phyloP scores from a whole-genome alignment of 2,113 vertebrate genomes.

The Protomyctophum bolini region DNA sequence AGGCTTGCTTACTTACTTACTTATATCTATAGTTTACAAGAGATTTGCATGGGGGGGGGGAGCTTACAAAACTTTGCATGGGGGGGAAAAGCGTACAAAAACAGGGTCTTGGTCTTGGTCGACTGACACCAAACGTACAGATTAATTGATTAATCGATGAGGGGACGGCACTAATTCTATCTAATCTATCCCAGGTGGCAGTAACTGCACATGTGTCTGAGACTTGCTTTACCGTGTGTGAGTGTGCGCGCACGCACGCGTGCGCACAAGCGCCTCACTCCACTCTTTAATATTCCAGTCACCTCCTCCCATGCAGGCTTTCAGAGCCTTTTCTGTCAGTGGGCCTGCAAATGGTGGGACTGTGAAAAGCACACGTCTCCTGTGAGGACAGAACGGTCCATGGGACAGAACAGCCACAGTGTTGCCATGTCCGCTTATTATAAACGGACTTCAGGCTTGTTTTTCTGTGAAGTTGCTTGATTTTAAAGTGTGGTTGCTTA shows the following conservation, averaged over 20 bases:
- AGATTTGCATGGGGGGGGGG: no score
- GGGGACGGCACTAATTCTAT: background rate
- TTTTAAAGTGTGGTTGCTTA: no score
- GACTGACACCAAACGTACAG: no score
- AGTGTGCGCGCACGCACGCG: conserved; percentile 3
- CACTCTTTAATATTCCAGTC: conserved; percentile 69
- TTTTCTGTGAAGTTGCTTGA: no score
- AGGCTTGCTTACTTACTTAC: no score
- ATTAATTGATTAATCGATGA: no score
- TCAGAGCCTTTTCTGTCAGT: conserved; percentile 45
- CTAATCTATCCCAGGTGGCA: conserved; percentile 38
- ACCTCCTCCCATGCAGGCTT: conserved; percentile 36
- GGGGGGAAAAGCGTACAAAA: no score
- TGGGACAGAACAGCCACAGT: background rate
- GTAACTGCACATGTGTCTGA: background rate
- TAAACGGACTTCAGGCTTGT: no score
- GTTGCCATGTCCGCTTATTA: no score
- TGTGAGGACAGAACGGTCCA: background rate
- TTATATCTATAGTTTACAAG: no score
- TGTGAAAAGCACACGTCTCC: conserved; percentile 39
- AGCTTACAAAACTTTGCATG: no score
- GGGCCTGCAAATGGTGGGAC: conserved; percentile 37
- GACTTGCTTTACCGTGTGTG: background rate
- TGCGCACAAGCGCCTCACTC: conserved; percentile 16
- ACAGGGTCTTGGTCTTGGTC: no score